Base-by-base conservation (phyloP, 1,140 invertebrate genomes). In the Drosophila tsacasi region DNA sequence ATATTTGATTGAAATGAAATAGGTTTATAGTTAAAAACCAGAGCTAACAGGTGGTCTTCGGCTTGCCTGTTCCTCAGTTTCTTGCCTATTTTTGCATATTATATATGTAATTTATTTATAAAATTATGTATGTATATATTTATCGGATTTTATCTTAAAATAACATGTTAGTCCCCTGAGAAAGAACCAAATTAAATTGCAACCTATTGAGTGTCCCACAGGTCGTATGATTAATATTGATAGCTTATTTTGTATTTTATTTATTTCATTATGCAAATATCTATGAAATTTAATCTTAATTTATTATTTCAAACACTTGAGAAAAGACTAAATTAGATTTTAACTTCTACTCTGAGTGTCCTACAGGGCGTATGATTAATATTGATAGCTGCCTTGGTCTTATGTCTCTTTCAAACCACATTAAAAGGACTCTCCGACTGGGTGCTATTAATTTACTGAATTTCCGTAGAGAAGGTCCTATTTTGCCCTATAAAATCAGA, bases 201-300 rank as follows among this genome's bases (percentile, higher is more conserved):
- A 8, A 8, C 15, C 25, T 49, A 3, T 37, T 25, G n/a, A 55
- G n/a, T 37, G 13, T 10, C 27, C 5, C 47, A 63, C 32, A n/a
- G 40, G 27, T 21, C 63, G 40, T 62, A 37, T 62, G 63, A 35
- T 62, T 66, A 46, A 67, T 71, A 71, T 71, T 55, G 50, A 67
- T 55, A 57, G 5, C 13, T 5, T 15, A 32, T 17, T 2, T 13
- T 46, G 1, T 46, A 42, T 25, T 15, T 10, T 59, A 1, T 15
- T 2, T 27, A 8, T 44, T 42, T 21, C 44, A 4, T 19, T n/a
- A 3, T 5, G 5, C 37, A 17, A 8, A 19, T 19, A 13, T 35
- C 12, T 35, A 4, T 32, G 2, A 7, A 0, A 32, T 19, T 21
- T 54, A 1, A 15, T 21, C 7, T 21, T 19, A 40, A 10, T 8